Evolutionary conservation across 30 jellyfish, hydroid and myxozoan species (phyloP).

Genomic region (Calvadosia cruxmelitensis): DNA sequence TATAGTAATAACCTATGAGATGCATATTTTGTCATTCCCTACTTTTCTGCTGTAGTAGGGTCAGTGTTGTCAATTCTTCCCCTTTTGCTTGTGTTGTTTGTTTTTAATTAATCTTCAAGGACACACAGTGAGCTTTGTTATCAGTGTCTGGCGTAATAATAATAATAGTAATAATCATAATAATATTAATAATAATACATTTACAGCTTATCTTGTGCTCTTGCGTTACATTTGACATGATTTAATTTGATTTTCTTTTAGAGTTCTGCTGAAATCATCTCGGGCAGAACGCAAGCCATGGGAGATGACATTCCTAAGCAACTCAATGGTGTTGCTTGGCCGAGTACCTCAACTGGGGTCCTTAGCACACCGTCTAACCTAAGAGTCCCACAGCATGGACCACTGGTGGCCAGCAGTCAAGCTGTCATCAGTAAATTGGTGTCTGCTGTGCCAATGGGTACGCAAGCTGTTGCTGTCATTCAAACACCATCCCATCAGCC

Average conservation of each 20-base stretch:
- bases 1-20: too few species aligned
- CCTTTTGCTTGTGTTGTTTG: too few species aligned
- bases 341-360: background rate
- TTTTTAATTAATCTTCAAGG: too few species aligned
- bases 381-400: background rate
- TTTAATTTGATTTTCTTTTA: too few species aligned
- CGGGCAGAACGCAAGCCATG: background rate
- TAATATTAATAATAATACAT: too few species aligned
- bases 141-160: too few species aligned
- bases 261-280: background rate
- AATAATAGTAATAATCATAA: too few species aligned
- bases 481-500: slow-evolving; percentile 37
- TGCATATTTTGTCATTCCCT: too few species aligned
- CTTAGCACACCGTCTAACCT: background rate
- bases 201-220: background rate
- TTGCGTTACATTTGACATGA: background rate
- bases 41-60: too few species aligned
- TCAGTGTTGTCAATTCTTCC: too few species aligned
- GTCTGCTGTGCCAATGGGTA: slow-evolving; percentile 35
- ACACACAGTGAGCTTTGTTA: too few species aligned
- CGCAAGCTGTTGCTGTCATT: slow-evolving; percentile 49
- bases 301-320: background rate
- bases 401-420: background rate
- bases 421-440: slow-evolving; percentile 41
- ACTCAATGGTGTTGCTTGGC: background rate